A percentile compares a stretch with the other conserved stretches of the same genome.
Conservation (phyloP, 2,797 vertebrate species). For the Cyprinodon diabolis region DNA sequence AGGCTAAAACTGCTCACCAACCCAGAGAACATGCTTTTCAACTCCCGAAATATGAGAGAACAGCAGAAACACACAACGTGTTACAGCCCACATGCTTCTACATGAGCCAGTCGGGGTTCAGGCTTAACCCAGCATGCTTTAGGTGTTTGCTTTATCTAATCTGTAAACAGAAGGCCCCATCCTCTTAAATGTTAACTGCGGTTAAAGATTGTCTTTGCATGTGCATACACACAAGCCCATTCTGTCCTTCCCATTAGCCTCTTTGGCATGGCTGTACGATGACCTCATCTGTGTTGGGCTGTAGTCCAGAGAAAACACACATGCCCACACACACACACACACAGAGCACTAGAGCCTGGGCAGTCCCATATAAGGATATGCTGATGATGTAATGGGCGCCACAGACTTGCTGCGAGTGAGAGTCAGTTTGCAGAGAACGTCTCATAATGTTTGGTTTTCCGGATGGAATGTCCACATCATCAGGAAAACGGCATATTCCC, state of each 20-base stretch:
- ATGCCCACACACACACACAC: constrained; percentile 40
- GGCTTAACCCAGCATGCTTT: constrained; percentile 24
- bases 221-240: constrained; percentile 12
- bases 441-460: constrained; percentile 94
- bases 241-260: constrained; percentile 80
- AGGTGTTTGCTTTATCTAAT: constrained; percentile 51
- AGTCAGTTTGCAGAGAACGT: constrained; percentile 85
- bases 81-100: constrained; percentile 17
- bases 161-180: constrained; percentile 37
- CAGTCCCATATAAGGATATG: constrained; percentile 93
- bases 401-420: constrained; percentile 76
- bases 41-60: constrained; percentile 48
- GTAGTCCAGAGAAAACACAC: constrained; percentile 69
- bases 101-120: constrained; percentile 10
- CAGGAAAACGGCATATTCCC: constrained; percentile 71
- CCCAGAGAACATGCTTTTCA: constrained; percentile 69
- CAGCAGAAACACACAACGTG: constrained; percentile 28
- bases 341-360: constrained; percentile 72
- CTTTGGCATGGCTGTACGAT: constrained; percentile 76
- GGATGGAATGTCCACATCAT: constrained; percentile 91
- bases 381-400: constrained; percentile 94
- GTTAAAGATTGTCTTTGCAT: constrained; percentile 45
- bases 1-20: constrained; percentile 64
- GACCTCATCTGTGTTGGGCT: constrained; percentile 79
- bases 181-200: constrained; percentile 41